phyloP scores from a whole-genome alignment of 2,113 vertebrate genomes.

The Thermophis baileyi region DNA sequence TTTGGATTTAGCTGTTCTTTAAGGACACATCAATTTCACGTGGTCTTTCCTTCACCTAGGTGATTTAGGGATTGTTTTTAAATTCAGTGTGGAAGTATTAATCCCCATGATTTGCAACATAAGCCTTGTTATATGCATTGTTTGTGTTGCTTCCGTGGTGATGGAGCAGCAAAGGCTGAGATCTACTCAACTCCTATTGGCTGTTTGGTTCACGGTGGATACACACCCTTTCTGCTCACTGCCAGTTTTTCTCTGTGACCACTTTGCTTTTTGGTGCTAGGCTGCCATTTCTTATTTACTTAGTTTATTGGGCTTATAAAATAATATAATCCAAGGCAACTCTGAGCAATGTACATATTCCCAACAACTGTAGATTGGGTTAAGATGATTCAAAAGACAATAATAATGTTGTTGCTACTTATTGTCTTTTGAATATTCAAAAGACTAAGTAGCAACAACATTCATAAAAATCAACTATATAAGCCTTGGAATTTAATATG shows the following conservation, averaged over 20 bases:
- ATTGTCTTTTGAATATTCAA: too few species aligned
- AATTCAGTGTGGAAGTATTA: background rate
- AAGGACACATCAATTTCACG: background rate
- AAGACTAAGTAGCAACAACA: background rate
- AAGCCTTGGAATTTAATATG: background rate
- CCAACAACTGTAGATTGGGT: background rate
- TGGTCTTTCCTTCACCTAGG: background rate
- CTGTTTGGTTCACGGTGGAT: background rate
- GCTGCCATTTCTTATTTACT: background rate
- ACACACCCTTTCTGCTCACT: background rate
- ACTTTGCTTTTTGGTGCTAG: background rate
- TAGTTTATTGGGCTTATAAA: background rate
- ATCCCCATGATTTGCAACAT: background rate
- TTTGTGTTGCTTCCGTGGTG: background rate
- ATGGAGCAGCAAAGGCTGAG: background rate
- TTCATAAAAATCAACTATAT: background rate
- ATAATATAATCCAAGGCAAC: background rate
- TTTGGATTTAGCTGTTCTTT: background rate
- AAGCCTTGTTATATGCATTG: background rate
- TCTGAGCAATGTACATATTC: background rate
- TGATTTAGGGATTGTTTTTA: background rate
- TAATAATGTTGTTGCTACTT: too few species aligned
- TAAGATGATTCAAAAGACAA: background rate
- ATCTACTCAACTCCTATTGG: background rate
- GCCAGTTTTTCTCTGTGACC: background rate